Conservation (phyloP, 2,797 vertebrate species). For the Limnodromus scolopaceus region DNA sequence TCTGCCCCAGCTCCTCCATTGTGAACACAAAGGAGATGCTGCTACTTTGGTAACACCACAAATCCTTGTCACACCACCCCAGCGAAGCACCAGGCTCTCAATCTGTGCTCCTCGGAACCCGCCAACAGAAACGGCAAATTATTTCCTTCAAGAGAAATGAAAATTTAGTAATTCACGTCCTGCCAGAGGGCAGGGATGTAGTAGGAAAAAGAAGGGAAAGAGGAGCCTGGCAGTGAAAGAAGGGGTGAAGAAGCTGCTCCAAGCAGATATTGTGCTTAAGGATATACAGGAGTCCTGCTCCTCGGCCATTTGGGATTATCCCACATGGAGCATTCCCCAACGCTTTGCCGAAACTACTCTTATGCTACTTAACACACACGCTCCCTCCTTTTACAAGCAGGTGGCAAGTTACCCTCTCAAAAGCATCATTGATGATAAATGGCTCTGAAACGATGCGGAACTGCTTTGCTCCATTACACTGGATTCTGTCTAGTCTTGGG, state of each 20-base stretch:
- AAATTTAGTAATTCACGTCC: not conserved
- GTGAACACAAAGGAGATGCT: not conserved
- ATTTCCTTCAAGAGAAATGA: not conserved
- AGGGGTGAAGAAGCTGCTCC: not conserved
- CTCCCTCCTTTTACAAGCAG: not conserved
- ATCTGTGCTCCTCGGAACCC: fast-evolving
- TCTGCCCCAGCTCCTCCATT: not conserved
- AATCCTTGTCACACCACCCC: not conserved
- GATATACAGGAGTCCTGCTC: not conserved
- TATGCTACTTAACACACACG: not conserved
- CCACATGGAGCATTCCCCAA: not conserved
- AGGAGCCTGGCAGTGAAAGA: not conserved
- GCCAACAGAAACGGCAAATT: not conserved
- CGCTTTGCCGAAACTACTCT: not conserved
- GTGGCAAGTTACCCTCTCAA: not conserved
- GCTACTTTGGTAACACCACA: not conserved
- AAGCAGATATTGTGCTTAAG: not conserved
- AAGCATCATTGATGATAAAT: not conserved
- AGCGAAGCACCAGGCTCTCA: not conserved
- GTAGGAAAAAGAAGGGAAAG: not conserved
- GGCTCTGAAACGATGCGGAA: not conserved
- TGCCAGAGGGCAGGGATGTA: not conserved
- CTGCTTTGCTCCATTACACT: not conserved
- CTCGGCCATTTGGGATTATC: not conserved
- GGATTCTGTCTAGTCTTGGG: not conserved